Base-by-base conservation (phyloP, 30 jellyfish, hydroid and myxozoan species). In the Aurelia sp. region DNA sequence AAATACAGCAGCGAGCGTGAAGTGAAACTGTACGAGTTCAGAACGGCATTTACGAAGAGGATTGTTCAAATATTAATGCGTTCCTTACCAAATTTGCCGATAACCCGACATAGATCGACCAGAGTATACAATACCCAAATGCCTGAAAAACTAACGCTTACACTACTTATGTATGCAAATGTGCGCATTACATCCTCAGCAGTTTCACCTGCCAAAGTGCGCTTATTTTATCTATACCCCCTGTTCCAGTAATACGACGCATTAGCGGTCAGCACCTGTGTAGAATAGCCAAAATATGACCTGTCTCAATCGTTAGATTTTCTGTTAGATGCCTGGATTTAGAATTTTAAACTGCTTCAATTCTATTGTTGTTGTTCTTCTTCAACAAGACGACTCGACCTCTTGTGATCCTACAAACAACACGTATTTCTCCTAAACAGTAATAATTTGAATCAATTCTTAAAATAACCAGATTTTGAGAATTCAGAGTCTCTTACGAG, bases 241-340 rank as follows among this genome's bases (percentile, higher is more conserved):
- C 76, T 58, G 87, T 40, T 60, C 74, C 21, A 19, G 53, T 22
- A 21, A 31, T 53, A 31, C 60, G 69, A 50, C 19, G 82, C 68
- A 72, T 50, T 72, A 72, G 82, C 20, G 87, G 87, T 76, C 77
- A 60, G 72, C 87, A 76, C 87, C 87, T 76, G 87, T 76, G 87
- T 74, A 47, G 68, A n/a, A 47, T 48, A 76, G 87, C 87, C 71
- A 76, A 76, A 76, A 76, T 60, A 76, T 76, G 87, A 76, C 87
- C 87, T 76, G 87, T 60, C 87, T 62, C 37, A 58, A 76, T 76
- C 62, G 55, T 44, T 44, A 44, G 55, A 9, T 44, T 44, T 44
- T 44, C 22, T 6, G 78, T 55, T 63, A 60, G 61, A 59, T 76
- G 76, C 87, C 87, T 62, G 87, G 30, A 76, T 52, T 33, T 76